Base-by-base conservation (phyloP, 1,140 invertebrate species). In the Papilio aristodemus region DNA sequence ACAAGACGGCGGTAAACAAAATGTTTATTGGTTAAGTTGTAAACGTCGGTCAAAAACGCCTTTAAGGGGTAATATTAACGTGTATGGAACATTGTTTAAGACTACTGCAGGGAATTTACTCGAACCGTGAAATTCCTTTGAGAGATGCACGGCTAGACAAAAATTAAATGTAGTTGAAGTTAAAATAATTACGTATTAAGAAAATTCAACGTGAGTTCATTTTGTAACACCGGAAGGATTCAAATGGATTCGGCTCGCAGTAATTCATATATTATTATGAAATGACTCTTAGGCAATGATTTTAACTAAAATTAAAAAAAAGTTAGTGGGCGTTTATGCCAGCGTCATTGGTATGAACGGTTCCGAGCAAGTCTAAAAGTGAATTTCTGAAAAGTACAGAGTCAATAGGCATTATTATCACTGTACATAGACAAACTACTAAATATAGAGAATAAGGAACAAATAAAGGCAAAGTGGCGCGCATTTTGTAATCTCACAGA, bases 381-480 rank as follows among this genome's bases (percentile, higher is more conserved):
- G 13, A 43, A 43, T 17, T 25, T 36, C 4, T 36, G 5, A 5
- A 41, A 9, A 14, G 27, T 17, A 14, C 19, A 58, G 11, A 25
- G 13, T 36, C 13, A 36, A 17, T 58, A 36, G 13, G 1, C 8
- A 27, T 58, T 0, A 54, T 54, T 32, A 32, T 32, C 27, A 54
- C 0, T 54, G 17, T 19, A 22, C 17, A 14, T 14, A 36, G 27
- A 32, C 22, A 58, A n/a, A 58, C n/a, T 58, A 58, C 57, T 58
- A 58, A 58, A 58, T 6, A 32, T 50, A 50, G 46, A 50, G 36
- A 60, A 60, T 60, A 60, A 60, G n/a, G 58, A 38, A 60, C 58
- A 38, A 60, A 60, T 60, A 58, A 58, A 60, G 58, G 58, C 58
- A 60, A 60, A 60, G 27, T 60, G 58, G 54, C 22, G 54, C 54